Evolutionary conservation across 2,888 invertebrate species (phyloP).

Genomic region (Cancer borealis): DNA sequence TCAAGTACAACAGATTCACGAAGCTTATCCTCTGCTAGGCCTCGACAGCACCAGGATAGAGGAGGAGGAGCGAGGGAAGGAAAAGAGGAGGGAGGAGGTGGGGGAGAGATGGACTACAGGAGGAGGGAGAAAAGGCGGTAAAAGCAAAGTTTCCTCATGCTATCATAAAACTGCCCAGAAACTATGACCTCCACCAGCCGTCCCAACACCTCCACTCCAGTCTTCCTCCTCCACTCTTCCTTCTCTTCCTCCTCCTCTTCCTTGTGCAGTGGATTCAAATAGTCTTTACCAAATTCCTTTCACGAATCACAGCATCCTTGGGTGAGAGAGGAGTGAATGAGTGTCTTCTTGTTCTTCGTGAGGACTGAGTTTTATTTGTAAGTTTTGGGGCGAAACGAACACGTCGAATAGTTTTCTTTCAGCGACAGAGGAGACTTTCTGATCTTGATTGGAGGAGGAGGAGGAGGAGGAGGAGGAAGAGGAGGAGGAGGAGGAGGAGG

Average conservation of each 20-base stretch:
- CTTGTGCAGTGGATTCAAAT: background rate
- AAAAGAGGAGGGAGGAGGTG: background rate
- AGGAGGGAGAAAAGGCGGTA: background rate
- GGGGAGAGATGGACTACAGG: background rate
- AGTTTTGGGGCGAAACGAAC: background rate
- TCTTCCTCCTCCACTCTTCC: background rate
- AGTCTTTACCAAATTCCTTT: background rate
- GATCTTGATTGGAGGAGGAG: background rate
- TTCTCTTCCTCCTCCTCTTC: background rate
- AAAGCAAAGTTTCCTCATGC: constrained; percentile 25
- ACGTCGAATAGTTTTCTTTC: background rate
- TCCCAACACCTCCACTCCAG: background rate
- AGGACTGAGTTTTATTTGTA: background rate
- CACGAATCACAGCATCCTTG: background rate
- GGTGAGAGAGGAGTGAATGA: too few relatives aligned
- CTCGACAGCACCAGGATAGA: background rate
- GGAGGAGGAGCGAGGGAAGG: background rate
- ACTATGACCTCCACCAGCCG: background rate
- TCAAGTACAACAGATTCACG: background rate
- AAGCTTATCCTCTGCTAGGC: background rate
- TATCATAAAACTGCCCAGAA: constrained; percentile 22
- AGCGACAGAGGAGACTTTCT: background rate
- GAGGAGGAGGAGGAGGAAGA: background rate
- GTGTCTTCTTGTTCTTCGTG: background rate
- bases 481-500: background rate